phyloP scores from a whole-genome alignment of 2,797 vertebrate species.

The Lophotriccus pileatus region DNA sequence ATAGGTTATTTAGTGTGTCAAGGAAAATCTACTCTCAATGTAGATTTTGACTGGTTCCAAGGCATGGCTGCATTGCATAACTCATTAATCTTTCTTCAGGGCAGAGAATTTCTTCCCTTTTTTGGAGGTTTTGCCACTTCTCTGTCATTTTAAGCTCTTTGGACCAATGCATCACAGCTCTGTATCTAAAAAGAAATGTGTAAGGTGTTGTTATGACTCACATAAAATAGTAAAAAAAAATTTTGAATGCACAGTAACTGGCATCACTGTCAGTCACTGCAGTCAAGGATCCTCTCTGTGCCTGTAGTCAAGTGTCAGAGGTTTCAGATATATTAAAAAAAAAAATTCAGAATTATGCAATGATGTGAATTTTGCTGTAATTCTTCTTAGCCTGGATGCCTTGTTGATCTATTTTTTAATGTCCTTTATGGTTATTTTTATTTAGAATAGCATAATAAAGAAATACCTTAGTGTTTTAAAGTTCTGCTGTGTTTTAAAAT shows the following conservation, averaged over 20 bases:
- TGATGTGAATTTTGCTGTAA: background rate
- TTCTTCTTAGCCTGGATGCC: background rate
- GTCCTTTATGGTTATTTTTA: background rate
- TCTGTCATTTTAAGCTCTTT: background rate
- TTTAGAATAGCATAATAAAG: background rate
- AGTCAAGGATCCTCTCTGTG: background rate
- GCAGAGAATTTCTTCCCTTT: background rate
- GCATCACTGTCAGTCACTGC: no score
- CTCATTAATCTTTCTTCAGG: background rate
- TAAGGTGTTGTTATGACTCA: background rate
- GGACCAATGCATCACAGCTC: background rate
- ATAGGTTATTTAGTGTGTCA: background rate
- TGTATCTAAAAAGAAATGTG: background rate
- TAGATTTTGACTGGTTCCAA: background rate
- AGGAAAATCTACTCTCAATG: background rate
- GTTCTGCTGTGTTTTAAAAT: background rate
- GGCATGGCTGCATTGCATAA: background rate
- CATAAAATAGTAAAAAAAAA: background rate
- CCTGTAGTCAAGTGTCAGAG: background rate
- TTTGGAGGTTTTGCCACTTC: background rate
- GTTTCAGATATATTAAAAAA: background rate
- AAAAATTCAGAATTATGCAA: background rate
- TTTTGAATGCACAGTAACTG: background rate
- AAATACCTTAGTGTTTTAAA: background rate
- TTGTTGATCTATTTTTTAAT: background rate